Evolutionary conservation across 2,888 invertebrate species (phyloP), one percentile per base, ranked within the genome.

Genomic region (Pachymerium ferrugineum): DNA sequence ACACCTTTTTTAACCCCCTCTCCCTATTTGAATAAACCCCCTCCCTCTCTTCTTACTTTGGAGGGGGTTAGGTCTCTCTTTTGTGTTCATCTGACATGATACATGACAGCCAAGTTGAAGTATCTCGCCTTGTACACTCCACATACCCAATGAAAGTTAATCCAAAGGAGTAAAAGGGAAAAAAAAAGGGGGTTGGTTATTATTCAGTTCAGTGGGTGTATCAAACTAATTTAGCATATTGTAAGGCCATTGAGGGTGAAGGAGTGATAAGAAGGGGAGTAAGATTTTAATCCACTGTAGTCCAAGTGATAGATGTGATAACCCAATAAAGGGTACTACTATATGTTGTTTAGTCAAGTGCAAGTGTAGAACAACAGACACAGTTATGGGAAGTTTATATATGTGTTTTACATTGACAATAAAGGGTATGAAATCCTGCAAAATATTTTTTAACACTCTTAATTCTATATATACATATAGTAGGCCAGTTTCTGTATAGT

Each of bases 71-170:
- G 31, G 8, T 30, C 22, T 25, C 30, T 12, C 68, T 33, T 70
- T 70, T 70, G 70, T 70, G 70, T 35, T 31, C 31, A 14, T 5
- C 33, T 70, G 70, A 70, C 70, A 70, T 70, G 70, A 70, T 70
- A 70, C 70, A 70, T 70, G 70, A 70, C 31, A 33, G 70, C 33
- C 35, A 25, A 22, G 31, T 47, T 19, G 47, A 47, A 19, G 38
- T 38, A 16, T 38, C 38, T 38, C 22, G 47, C 3, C 47, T 47
- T 47, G 47, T 47, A 47, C 47, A 47, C 47, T 47, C 16, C n/a
- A 38, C 16, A 38, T 14, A 38, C 14, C n/a, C 38, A 38, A 38
- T 38, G 38, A 47, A 16, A 47, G 47, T 47, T 47, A 47, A 47
- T 47, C 47, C 47, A 12, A 47, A 22, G 70, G 28, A 68, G 68